Percentiles rank a stretch among this genome's conserved stretches.
Conservation (phyloP, 2,888 invertebrate species). For the Chesias legatella region DNA sequence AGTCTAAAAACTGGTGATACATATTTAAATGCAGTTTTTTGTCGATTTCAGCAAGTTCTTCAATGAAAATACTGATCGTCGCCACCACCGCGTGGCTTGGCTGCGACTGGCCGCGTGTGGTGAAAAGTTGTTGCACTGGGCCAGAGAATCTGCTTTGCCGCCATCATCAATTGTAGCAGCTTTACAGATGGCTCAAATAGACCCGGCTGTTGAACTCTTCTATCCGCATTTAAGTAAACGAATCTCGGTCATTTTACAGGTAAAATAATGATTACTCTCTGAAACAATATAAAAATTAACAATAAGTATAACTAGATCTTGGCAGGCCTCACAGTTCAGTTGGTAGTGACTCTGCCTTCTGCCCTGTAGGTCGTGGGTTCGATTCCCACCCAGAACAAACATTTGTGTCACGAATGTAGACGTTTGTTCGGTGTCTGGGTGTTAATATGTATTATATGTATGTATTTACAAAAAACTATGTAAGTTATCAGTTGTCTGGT, state of each 20-base stretch:
- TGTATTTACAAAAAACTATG: too few species aligned
- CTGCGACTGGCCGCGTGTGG: slow-evolving; percentile 49
- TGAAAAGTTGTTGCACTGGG: slow-evolving; percentile 52
- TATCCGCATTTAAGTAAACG: slow-evolving; percentile 50
- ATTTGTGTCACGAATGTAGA: too few species aligned
- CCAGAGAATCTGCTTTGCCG: slow-evolving; percentile 52
- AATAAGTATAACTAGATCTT: too few species aligned
- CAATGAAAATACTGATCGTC: slow-evolving; percentile 39
- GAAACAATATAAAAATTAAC: too few species aligned
- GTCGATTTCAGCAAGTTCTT: slow-evolving; percentile 51
- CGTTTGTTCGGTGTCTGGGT: too few species aligned
- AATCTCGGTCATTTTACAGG: slow-evolving; percentile 49
- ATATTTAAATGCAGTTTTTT: too few species aligned
- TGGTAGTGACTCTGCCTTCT: too few species aligned
- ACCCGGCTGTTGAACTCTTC: slow-evolving; percentile 57
- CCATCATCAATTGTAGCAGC: slow-evolving; percentile 52
- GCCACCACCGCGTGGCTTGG: slow-evolving; percentile 56
- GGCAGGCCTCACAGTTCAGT: too few species aligned
- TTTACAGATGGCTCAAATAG: slow-evolving; percentile 55
- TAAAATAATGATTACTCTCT: slow-evolving; percentile 20
- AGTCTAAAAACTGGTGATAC: neutral
- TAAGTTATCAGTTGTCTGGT: too few species aligned
- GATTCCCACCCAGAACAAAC: too few species aligned
- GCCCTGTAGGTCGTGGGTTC: too few species aligned
- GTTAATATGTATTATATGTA: too few species aligned